Percentiles rank a stretch among this genome's conserved stretches.
Conservation (phyloP, 2,113 vertebrate species). For the Notechis scutatus region DNA sequence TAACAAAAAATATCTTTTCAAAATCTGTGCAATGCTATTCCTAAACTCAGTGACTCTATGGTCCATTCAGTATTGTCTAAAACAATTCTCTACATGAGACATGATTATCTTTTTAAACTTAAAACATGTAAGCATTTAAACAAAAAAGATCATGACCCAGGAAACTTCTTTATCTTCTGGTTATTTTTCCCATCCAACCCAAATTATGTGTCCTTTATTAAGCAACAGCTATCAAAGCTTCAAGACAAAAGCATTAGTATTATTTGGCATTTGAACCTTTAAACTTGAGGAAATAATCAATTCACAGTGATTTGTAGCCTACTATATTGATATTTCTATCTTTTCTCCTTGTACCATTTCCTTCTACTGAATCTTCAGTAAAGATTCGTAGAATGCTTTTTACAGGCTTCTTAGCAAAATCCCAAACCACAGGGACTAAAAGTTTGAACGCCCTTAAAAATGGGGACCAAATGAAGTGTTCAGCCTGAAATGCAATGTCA, state of each 20-base stretch:
- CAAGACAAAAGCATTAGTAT: background rate
- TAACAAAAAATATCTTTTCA: background rate
- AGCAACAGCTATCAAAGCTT: background rate
- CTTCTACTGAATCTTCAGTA: background rate
- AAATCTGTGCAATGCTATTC: background rate
- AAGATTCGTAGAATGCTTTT: background rate
- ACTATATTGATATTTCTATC: background rate
- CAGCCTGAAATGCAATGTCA: background rate
- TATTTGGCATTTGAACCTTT: background rate
- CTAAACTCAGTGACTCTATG: background rate
- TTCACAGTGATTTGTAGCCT: background rate
- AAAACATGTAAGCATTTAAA: background rate
- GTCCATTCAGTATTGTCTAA: background rate
- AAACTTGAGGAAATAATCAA: background rate
- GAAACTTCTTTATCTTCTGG: background rate
- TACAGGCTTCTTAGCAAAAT: background rate
- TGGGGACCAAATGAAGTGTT: background rate
- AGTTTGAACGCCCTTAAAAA: background rate
- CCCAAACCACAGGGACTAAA: background rate
- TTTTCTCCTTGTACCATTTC: background rate
- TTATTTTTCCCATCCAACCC: background rate
- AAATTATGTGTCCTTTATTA: background rate
- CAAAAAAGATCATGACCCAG: background rate
- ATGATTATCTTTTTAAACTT: background rate
- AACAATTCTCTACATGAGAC: background rate